These are phyloP conservation scores for Hemiprocne comata DNA, from an alignment of 2,113 vertebrate species.

Conservation along the genomic window DNA sequence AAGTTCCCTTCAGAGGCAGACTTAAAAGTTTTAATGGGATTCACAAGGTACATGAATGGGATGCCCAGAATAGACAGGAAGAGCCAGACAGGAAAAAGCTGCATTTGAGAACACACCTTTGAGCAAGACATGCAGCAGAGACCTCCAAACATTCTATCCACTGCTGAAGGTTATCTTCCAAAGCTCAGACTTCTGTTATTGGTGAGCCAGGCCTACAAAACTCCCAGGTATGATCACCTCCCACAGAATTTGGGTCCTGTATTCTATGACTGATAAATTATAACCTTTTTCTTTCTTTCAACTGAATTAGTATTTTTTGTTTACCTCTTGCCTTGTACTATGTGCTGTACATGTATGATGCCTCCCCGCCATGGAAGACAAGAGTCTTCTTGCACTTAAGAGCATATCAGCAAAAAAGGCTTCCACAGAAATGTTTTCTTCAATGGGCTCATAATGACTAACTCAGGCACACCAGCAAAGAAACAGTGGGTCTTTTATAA, in stretches of 20 bases:
- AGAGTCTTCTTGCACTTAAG: not conserved
- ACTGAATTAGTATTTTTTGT: not conserved
- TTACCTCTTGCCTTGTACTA: not conserved
- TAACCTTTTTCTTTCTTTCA: not conserved
- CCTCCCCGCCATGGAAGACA: not conserved
- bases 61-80: not conserved
- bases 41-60: not conserved
- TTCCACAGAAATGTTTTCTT: not conserved
- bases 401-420: not conserved
- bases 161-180: not conserved
- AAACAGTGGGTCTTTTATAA: not conserved
- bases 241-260: not conserved
- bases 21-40: not conserved
- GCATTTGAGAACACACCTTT: not conserved
- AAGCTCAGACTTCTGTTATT: not conserved
- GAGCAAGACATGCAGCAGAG: not conserved
- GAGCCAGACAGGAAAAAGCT: not conserved
- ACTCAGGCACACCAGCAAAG: not conserved
- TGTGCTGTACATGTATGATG: not conserved
- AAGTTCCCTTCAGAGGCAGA: not conserved
- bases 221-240: fast-evolving
- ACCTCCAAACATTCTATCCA: not conserved
- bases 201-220: not conserved
- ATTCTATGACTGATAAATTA: not conserved
- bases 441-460: not conserved